Base-by-base conservation (phyloP, 2,888 invertebrate species). In the Dynastes tityus region DNA sequence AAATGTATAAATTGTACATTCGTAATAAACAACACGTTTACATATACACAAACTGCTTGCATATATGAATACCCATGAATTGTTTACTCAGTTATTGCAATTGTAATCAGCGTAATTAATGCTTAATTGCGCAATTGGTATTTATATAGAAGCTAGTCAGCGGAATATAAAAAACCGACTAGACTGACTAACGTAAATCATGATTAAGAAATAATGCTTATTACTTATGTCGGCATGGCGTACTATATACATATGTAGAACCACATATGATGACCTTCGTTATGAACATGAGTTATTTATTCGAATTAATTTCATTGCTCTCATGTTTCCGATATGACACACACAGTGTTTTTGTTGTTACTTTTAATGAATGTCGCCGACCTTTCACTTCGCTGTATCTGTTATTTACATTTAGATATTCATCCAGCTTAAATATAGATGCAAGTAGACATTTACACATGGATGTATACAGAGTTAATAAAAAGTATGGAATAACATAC, bases 251-350 rank as follows among this genome's bases (percentile, higher is more conserved):
- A 64, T 64, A 64, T 58, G 45, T 40, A 13, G 16, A 13, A 40
- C 16, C 22, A 40, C 73, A 58, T 22, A 40, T 22, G 29, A 51
- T 68, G 58, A 73, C 73, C 73, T 73, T 73, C 73, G 5, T 40
- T 58, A 37, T 73, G 37, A 58, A 73, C 61, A 73, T 45, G 73
- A 58, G 73, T 73, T 58, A 73, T 73, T 73, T 73, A 58, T 55
- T 58, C 40, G 55, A 58, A 73, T 73, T 73, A 73, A 73, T 73
- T 73, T 58, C 73, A 58, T 40, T 73, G 73, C 68, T 49, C 73
- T 73, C 73, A 58, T 73, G 58, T 73, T 73, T 73, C 73, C 73
- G 55, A 73, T 73, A 58, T 55, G 73, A 73, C 40, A 37, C 58
- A 40, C 51, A 32, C 55, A 40, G 58, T 73, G 40, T 73, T 73